These are phyloP conservation scores for Drosophila borborema DNA, from an alignment of 2,888 invertebrate species.

Conservation along the genomic window DNA sequence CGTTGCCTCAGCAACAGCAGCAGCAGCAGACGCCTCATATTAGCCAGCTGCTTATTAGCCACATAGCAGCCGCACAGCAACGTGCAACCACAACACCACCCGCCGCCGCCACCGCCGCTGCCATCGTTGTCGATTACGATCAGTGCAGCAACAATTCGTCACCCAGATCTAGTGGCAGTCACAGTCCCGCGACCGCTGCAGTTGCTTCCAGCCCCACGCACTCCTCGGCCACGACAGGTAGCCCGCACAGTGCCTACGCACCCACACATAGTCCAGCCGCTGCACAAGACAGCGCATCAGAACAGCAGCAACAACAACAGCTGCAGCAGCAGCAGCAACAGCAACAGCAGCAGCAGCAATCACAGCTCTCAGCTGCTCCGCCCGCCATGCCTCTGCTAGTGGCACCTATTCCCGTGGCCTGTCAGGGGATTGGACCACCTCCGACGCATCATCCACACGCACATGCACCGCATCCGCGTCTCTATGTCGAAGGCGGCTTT, in stretches of 20 bases:
- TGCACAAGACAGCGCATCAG: constrained; percentile 21
- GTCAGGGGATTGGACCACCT: constrained; percentile 41
- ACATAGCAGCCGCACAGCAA: constrained; percentile 78
- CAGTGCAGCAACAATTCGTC: constrained; percentile 79
- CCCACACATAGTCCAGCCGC: constrained; percentile 71
- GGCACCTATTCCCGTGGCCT: constrained; percentile 66
- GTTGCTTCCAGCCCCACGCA: constrained; percentile 74
- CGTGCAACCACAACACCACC: constrained; percentile 56
- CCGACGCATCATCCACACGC: constrained; percentile 43
- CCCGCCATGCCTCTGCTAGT: constrained; percentile 68
- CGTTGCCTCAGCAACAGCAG: constrained; percentile 67
- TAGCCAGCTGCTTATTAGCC: constrained; percentile 82
- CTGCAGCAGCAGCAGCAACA: constrained; percentile 42
- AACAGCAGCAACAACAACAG: constrained; percentile 31
- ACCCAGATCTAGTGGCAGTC: constrained; percentile 58
- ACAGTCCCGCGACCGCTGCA: constrained; percentile 63
- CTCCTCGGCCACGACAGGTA: constrained; percentile 76
- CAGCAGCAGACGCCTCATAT: constrained; percentile 76
- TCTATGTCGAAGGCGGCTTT: constrained; percentile 61
- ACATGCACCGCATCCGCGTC: constrained; percentile 48
- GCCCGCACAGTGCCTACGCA: constrained; percentile 78
- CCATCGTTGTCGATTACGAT: constrained; percentile 78
- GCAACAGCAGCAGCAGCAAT: constrained; percentile 12
- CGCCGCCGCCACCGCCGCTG: constrained; percentile 46
- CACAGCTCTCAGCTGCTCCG: constrained; percentile 21